Base-by-base conservation (phyloP, 2,888 invertebrate genomes). In the Caenorhabditis virilis region DNA sequence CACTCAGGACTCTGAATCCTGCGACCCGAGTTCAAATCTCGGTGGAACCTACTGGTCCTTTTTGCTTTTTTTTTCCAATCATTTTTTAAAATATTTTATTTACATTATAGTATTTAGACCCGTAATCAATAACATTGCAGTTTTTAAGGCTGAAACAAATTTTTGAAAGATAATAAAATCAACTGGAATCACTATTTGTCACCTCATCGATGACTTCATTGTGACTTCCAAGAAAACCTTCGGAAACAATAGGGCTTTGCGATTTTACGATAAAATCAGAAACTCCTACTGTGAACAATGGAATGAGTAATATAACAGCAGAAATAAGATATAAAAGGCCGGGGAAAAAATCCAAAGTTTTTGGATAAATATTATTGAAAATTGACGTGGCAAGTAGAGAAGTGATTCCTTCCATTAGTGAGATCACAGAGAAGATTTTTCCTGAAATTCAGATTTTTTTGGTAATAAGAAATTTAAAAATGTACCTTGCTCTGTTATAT, bases 341-440 rank as follows among this genome's bases (percentile, higher is more conserved):
- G 13, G 83, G 79, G 59, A 81, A 84, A 62, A 83, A 79, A 36
- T 70, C 47, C 35, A 84, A 65, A 0, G 85, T 84, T n/a, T 75
- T 72, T 6, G 81, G 82, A 48, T 83, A 82, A 26, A 85, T 41
- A 16, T 76, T 80, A 71, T 85, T 85, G 77, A 83, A 85, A 15
- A 84, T 67, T 5, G 83, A 59, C 0, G 84, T 82, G 5, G 84
- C 84, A 41, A 80, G 52, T 9, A 85, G 67, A 4, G 77, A 71
- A 1, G 82, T 71, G 15, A 84, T 51, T 33, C 82, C 83, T 72
- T 85, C 84, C 26, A 82, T 52, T 4, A 83, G 72, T 1, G 83
- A 80, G 43, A 85, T 78, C 58, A 82, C 63, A 0, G 83, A 76
- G 66, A 85, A 78, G 27, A 84, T 63, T 65, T 83, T 83, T 2